These are phyloP conservation scores for Norana najaformis DNA, from an alignment of 2,888 invertebrate genomes.

Conservation along the genomic window DNA sequence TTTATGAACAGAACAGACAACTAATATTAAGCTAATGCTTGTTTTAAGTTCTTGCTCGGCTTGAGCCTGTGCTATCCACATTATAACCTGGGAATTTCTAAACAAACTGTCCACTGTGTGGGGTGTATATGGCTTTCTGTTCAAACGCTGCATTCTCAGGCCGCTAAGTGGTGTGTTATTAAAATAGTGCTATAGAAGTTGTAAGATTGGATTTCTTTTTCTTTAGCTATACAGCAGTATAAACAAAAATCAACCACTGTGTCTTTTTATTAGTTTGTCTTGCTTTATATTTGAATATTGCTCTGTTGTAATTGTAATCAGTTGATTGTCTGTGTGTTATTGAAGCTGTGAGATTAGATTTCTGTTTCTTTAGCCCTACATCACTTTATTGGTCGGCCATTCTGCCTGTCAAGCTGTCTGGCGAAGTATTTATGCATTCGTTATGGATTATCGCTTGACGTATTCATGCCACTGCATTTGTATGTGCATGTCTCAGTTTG, in stretches of 20 bases:
- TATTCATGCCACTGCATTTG: slow-evolving; percentile 1
- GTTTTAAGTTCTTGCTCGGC: too few species aligned
- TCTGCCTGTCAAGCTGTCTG: neutral
- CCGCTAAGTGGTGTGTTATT: too few species aligned
- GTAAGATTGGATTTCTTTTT: too few species aligned
- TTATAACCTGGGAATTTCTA: too few species aligned
- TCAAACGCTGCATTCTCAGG: too few species aligned
- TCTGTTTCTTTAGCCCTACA: neutral
- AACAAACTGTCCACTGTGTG: neutral
- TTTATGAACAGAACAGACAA: neutral
- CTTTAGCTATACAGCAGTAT: too few species aligned
- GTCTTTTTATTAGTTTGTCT: too few species aligned
- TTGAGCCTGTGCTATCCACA: too few species aligned
- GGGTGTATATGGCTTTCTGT: neutral
- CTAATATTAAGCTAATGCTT: neutral
- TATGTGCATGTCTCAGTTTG: neutral
- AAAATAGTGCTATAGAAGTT: too few species aligned
- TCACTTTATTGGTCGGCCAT: too few species aligned
- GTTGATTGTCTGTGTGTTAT: neutral
- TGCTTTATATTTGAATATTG: too few species aligned
- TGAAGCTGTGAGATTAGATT: neutral
- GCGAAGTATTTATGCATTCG: neutral
- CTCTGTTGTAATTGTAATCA: neutral
- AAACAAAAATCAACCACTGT: too few species aligned
- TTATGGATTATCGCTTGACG: neutral